Evolutionary conservation across 2,888 invertebrate species (phyloP), one percentile per base, ranked within the genome.

Genomic region (Gari tellinella): DNA sequence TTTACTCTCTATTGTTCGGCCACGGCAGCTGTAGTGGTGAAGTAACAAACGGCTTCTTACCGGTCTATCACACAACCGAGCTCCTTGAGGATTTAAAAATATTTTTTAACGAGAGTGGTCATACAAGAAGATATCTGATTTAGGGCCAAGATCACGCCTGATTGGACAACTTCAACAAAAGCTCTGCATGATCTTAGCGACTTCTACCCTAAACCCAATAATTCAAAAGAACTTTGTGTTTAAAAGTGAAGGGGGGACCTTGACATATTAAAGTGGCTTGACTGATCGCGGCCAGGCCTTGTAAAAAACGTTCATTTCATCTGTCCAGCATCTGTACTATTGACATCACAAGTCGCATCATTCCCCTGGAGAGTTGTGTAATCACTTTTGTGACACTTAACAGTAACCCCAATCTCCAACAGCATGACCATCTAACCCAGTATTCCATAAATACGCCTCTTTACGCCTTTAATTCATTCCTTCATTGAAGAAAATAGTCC

Each of bases 321-420:
- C 43, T 41, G 74, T 69, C 74, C 74, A 56, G 74, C 74, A 69
- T 74, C 74, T 74, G 74, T 65, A 53, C 14, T 48, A 31, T 52
- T 26, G 53, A 49, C 31, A 58, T 49, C 23, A 10, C 7, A 37
- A 26, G 38, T 43, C 38, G 61, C 51, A 37, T 26, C 21, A 69
- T 67, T 61, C 53, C 69, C 73, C 40, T 19, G 12, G 52, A 66
- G 75, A 70, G 70, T 76, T 76, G 75, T 72, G 70, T 60, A 76
- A 66, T 61, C 40, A 49, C n/a, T n/a, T n/a, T n/a, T n/a, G n/a
- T n/a, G n/a, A n/a, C n/a, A n/a, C n/a, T n/a, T n/a, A n/a, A n/a
- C n/a, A n/a, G n/a, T n/a, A n/a, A n/a, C n/a, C n/a, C n/a, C n/a
- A n/a, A n/a, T n/a, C n/a, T n/a, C n/a, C n/a, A n/a, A n/a, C n/a